Percentiles rank a stretch among this genome's conserved stretches.
Conservation (phyloP, 2,113 vertebrate genomes). For the Jacana jacana region DNA sequence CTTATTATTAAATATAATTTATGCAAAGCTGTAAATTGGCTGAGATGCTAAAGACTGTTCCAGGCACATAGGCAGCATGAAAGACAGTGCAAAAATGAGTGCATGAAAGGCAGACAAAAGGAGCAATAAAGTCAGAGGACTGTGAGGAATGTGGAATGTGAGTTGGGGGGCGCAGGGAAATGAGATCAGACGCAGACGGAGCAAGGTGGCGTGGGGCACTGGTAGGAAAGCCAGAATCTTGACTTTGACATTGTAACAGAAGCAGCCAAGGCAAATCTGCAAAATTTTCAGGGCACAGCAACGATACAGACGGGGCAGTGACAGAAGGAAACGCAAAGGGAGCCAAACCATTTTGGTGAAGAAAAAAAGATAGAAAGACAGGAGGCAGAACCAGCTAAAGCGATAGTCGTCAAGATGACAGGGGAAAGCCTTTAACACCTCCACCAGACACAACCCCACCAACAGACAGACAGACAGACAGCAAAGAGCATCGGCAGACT, state of each 20-base stretch:
- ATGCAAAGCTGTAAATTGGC: constrained; percentile 71
- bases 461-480: not conserved
- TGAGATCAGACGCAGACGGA: constrained; percentile 20
- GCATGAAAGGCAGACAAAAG: constrained; percentile 65
- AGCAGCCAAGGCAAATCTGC: not conserved
- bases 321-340: not conserved
- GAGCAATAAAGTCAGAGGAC: constrained; percentile 68
- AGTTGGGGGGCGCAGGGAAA: constrained; percentile 28
- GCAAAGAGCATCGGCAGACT: not conserved
- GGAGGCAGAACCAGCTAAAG: not conserved
- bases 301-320: fast-evolving
- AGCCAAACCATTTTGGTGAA: not conserved
- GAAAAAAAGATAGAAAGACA: not conserved
- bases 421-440: not conserved
- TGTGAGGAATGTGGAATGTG: constrained; percentile 66
- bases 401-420: not conserved
- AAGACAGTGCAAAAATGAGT: constrained; percentile 70
- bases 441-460: not conserved
- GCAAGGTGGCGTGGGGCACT: not conserved
- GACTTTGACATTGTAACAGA: constrained; percentile 32
- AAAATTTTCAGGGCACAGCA: not conserved
- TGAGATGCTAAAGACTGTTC: constrained; percentile 67
- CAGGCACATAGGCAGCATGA: constrained; percentile 67
- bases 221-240: not conserved
- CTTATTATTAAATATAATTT: constrained; percentile 72